Evolutionary conservation across 2,888 invertebrate genomes (phyloP).

Genomic region (Meteorus cinctellus): DNA sequence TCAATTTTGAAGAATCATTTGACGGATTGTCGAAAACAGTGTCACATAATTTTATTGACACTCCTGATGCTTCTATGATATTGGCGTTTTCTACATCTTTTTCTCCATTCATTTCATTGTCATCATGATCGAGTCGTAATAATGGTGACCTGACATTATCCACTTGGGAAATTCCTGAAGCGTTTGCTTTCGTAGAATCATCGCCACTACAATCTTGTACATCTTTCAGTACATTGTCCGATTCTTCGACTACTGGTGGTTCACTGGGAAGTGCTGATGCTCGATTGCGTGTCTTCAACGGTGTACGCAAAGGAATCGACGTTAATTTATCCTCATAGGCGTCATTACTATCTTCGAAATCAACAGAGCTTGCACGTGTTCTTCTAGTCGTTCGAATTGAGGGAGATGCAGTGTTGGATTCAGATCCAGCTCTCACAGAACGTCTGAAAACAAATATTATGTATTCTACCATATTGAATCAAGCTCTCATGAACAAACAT

Average conservation of each 20-base stretch:
- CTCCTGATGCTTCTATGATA: slow-evolving; percentile 33
- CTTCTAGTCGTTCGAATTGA: slow-evolving; percentile 55
- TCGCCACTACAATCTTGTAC: slow-evolving; percentile 44
- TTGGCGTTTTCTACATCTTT: slow-evolving; percentile 44
- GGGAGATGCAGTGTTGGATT: slow-evolving; percentile 59
- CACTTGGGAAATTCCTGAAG: no score
- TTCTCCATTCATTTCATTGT: slow-evolving; percentile 32
- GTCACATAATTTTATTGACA: not conserved
- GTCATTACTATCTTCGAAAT: slow-evolving; percentile 50
- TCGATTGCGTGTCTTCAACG: slow-evolving; percentile 51
- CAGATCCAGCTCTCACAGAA: slow-evolving; percentile 63
- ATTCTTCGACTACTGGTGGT: slow-evolving; percentile 59
- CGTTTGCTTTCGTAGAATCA: slow-evolving; percentile 1
- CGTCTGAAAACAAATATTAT: slow-evolving; percentile 47
- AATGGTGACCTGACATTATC: not conserved
- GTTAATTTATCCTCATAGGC: not conserved
- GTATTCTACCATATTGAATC: not conserved
- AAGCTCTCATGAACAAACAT: not conserved
- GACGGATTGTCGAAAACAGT: not conserved
- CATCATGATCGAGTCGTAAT: not conserved
- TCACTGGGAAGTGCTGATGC: slow-evolving; percentile 55
- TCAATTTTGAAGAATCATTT: not conserved
- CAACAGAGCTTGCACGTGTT: slow-evolving; percentile 65
- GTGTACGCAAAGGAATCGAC: slow-evolving; percentile 42
- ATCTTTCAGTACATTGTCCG: slow-evolving; percentile 37